Percentiles rank a stretch among this genome's conserved stretches.
These are phyloP conservation scores for Trissolcus japonicus DNA, from an alignment of 2,888 invertebrate genomes.

Conservation along the genomic window DNA sequence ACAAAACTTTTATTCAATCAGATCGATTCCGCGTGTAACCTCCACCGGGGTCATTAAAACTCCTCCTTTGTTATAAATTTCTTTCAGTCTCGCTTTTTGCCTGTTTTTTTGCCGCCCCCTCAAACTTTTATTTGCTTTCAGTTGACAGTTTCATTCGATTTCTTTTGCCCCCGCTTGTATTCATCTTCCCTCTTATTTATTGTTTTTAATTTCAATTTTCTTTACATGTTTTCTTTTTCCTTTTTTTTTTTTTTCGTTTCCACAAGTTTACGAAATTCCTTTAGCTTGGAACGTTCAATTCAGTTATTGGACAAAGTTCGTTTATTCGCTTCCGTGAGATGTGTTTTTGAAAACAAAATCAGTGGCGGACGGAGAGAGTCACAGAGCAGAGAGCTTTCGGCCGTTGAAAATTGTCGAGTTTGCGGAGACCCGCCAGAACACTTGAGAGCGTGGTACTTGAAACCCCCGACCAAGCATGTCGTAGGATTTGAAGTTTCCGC, in stretches of 20 bases:
- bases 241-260: constrained; percentile 13
- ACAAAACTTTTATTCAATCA: constrained; percentile 38
- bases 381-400: constrained; percentile 9
- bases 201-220: too few relatives aligned
- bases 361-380: constrained; percentile 30
- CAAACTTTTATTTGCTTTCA: too few relatives aligned
- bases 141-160: too few relatives aligned
- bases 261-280: constrained; percentile 34
- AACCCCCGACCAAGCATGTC: constrained; percentile 34
- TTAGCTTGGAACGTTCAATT: constrained; percentile 29
- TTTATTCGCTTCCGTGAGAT: constrained; percentile 32
- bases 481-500: constrained; percentile 56
- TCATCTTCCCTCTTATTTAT: too few relatives aligned
- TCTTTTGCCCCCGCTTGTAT: too few relatives aligned
- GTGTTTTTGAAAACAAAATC: constrained; percentile 52
- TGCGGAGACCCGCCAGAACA: constrained; percentile 55
- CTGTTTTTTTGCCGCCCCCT: too few relatives aligned
- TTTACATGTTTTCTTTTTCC: background rate
- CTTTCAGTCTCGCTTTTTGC: too few relatives aligned
- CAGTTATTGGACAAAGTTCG: constrained; percentile 37
- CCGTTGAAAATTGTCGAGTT: constrained; percentile 53
- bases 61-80: too few relatives aligned
- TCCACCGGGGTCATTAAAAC: too few relatives aligned
- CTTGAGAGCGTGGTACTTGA: constrained; percentile 35
- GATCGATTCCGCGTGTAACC: constrained; percentile 14